Evolutionary conservation across 1,140 invertebrate genomes (phyloP).

Genomic region (Drosophila equinoxialis): DNA sequence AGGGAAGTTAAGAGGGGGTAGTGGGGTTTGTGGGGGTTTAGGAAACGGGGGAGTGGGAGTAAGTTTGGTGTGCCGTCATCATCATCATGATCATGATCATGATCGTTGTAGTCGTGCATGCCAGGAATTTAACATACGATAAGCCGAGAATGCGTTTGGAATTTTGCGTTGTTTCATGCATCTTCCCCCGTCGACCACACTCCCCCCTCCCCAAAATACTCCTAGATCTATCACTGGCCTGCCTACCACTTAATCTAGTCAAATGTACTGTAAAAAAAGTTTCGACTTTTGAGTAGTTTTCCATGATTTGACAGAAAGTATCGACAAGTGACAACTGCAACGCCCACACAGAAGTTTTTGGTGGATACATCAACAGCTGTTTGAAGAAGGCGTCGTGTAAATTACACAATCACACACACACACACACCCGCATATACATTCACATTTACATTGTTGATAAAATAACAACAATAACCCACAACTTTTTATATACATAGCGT

Average conservation of each 20-base stretch:
- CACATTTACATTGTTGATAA: conserved; percentile 20
- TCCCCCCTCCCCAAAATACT: too few relatives aligned
- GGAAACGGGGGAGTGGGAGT: neutral
- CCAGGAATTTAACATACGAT: conserved; percentile 63
- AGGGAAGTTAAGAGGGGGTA: conserved; percentile 8
- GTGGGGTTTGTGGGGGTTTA: conserved; percentile 13
- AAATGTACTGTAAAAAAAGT: neutral
- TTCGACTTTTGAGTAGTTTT: conserved; percentile 33
- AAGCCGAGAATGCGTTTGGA: conserved; percentile 73
- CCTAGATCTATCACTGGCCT: too few relatives aligned
- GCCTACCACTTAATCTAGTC: conserved; percentile 1
- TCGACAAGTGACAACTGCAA: conserved; percentile 21
- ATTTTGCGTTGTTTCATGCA: conserved; percentile 35
- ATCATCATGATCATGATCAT: conserved; percentile 2
- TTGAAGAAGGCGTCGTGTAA: conserved; percentile 23
- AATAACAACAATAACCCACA: neutral
- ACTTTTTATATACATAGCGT: too few relatives aligned
- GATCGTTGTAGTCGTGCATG: conserved; percentile 50
- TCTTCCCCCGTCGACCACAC: conserved; percentile 4
- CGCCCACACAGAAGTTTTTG: conserved; percentile 19
- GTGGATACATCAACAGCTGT: conserved; percentile 18
- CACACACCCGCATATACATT: conserved; percentile 9
- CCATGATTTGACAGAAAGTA: conserved; percentile 22
- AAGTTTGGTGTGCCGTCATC: conserved; percentile 61
- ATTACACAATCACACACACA: conserved; percentile 15